phyloP scores from a whole-genome alignment of 2,113 vertebrate species.

The Dendrocopos noguchii region DNA sequence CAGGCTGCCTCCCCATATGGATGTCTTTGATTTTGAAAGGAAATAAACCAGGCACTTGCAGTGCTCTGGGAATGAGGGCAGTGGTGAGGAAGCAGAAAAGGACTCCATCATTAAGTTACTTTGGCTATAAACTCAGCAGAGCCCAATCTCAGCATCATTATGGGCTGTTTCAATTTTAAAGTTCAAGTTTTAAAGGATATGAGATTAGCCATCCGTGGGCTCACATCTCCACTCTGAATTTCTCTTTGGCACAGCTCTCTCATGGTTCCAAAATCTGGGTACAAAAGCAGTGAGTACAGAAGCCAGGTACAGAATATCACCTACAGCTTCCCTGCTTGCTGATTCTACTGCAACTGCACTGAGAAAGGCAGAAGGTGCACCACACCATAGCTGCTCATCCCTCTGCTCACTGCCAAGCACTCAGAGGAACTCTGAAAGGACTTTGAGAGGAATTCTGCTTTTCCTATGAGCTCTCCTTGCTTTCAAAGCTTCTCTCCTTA shows the following conservation, averaged over 20 bases:
- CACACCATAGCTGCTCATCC: background rate
- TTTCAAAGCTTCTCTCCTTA: background rate
- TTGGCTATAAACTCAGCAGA: conserved; percentile 28
- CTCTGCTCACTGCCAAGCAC: background rate
- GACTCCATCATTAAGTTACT: background rate
- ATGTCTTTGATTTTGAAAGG: conserved; percentile 26
- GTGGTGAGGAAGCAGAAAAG: background rate
- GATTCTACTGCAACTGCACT: background rate
- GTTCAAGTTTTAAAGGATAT: background rate
- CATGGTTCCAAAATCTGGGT: background rate
- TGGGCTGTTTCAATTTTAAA: background rate
- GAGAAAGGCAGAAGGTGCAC: background rate
- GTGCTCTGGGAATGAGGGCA: background rate
- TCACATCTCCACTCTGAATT: background rate
- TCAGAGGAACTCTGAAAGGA: background rate
- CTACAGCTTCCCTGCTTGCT: background rate
- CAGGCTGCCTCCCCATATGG: background rate
- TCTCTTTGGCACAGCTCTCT: background rate
- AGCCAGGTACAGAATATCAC: background rate
- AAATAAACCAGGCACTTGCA: conserved; percentile 35
- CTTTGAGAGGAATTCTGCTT: background rate
- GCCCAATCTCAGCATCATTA: conserved; percentile 8
- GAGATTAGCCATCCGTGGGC: background rate
- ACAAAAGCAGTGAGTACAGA: background rate
- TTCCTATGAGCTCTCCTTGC: background rate